Evolutionary conservation across 2,113 vertebrate species (phyloP), one percentile per base, ranked within the genome.

Genomic region (Bostrychus sinensis): DNA sequence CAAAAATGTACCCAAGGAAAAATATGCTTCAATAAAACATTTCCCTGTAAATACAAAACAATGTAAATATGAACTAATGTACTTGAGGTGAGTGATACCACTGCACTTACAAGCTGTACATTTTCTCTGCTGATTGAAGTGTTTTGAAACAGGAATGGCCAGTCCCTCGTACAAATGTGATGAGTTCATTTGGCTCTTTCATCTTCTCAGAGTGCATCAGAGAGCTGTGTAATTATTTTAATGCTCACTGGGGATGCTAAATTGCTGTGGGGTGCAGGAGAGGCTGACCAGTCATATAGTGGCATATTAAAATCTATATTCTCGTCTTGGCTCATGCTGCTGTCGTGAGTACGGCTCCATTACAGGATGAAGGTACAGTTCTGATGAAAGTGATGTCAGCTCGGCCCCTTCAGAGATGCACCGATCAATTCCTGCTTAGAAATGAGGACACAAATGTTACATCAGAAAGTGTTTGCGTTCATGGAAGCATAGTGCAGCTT

Each of bases 161-260:
- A 3, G 7, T n/a, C 41, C n/a, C 36, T 65, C 28, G n/a, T 38
- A 32, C 9, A 32, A 17, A 72, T 19, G 20, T 14, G 5, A 48
- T 9, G 32, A 5, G 19, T 51, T 39, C 38, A 58, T 55, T 60
- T 66, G 28, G 61, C 43, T 30, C 7, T 34, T 68, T 7, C 30
- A 56, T 50, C 54, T 62, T 43, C 34, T 58, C 11, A 19, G 1
- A 12, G 23, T 34, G 48, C 17, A 7, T 50, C 5, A 28, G 53
- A 75, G 20, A 20, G 36, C 41, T 26, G n/a, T 41, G 41, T 62
- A 62, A 74, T 77, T 56, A 75, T 25, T 56, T 46, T 61, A 64
- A 68, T 68, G 58, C 32, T 56, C 8, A 46, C 39, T 59, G 61
- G 39, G 28, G 46, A 62, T 62, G 28, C 11, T 56, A 45, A 34